A percentile compares a stretch with the other conserved stretches of the same genome.
Conservation (phyloP, 2,113 vertebrate species). For the Perccottus glenii region DNA sequence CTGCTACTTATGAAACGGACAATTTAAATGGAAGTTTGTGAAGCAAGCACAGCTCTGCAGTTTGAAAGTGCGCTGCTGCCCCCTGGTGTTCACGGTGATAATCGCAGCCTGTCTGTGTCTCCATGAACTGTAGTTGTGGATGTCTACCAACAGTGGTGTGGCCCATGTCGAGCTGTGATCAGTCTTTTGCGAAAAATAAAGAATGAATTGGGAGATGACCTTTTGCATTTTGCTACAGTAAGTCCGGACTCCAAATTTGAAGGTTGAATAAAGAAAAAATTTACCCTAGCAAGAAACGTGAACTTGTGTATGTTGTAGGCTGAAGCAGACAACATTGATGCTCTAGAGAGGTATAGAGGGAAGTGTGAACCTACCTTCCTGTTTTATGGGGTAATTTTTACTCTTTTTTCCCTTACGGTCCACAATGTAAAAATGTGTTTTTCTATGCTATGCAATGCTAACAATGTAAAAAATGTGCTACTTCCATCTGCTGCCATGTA, state of each 20-base stretch:
- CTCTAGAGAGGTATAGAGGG: slow-evolving; percentile 87
- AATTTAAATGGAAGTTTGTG: not conserved
- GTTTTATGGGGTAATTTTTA: slow-evolving; percentile 87
- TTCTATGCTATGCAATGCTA: not conserved
- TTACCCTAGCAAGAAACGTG: not conserved
- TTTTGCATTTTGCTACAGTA: slow-evolving; percentile 91
- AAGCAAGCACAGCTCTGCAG: not conserved
- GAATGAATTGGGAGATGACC: slow-evolving; percentile 84
- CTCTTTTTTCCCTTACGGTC: not conserved
- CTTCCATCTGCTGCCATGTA: not conserved
- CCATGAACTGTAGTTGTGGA: slow-evolving; percentile 83
- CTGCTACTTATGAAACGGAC: not conserved
- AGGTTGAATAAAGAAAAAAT: no score
- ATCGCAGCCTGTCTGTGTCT: slow-evolving; percentile 33
- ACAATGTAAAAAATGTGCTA: not conserved
- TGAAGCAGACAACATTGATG: slow-evolving; percentile 88
- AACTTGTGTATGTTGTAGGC: slow-evolving; percentile 76
- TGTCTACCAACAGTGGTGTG: slow-evolving; percentile 92
- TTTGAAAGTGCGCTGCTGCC: slow-evolving; percentile 58
- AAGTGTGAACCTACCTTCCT: slow-evolving; percentile 93
- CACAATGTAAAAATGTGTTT: not conserved
- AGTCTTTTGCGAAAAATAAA: slow-evolving; percentile 92
- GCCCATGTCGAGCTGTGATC: slow-evolving; percentile 89
- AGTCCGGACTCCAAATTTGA: slow-evolving; percentile 48
- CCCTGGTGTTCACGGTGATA: slow-evolving; percentile 45